Evolutionary conservation across 2,888 invertebrate genomes (phyloP), one percentile per base, ranked within the genome.

Genomic region (Mesorhabditis sp.): DNA sequence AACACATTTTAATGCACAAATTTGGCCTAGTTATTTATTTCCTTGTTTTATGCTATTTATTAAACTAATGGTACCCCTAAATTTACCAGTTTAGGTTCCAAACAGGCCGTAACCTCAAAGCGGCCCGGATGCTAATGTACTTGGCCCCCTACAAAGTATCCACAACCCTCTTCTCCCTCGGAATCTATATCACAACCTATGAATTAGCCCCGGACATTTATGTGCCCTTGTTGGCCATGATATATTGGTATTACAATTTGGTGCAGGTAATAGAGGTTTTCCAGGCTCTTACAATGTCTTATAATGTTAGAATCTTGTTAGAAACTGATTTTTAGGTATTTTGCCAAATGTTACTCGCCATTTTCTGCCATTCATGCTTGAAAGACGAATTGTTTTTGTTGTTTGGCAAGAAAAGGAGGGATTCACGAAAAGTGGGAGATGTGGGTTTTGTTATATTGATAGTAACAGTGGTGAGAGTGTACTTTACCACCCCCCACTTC

Each of bases 81-180:
- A 28, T 28, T 28, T 28, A 28, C 28, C 28, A 28, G 28, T 28
- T 50, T n/a, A 50, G 58, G n/a, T 50, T 50, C 58, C 10, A 50
- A 50, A 50, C 58, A 10, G 58, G 58, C n/a, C 58, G 58, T n/a
- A 50, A 50, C n/a, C 58, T 50, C n/a, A 10, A 50, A 50, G 58
- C 58, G n/a, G 58, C 58, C n/a, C 58, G 58, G n/a, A 50, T 50
- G 58, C 2, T 50, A n/a, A 50, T 50, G 58, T 50, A 50, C 58
- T 50, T 50, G 58, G 58, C 58, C 7, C 58, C 58, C 7, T 50
- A 50, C 58, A 50, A 50, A n/a, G 58, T 50, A 50, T 50, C 7
- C 58, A 50, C 58, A 50, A 50, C 58, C 58, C 58, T 50, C n/a
- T n/a, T 50, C 58, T 50, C 58, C 58, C 58, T 50, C 58, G n/a